Conservation (phyloP, 2,113 vertebrate species). For the Siniperca chuatsi region DNA sequence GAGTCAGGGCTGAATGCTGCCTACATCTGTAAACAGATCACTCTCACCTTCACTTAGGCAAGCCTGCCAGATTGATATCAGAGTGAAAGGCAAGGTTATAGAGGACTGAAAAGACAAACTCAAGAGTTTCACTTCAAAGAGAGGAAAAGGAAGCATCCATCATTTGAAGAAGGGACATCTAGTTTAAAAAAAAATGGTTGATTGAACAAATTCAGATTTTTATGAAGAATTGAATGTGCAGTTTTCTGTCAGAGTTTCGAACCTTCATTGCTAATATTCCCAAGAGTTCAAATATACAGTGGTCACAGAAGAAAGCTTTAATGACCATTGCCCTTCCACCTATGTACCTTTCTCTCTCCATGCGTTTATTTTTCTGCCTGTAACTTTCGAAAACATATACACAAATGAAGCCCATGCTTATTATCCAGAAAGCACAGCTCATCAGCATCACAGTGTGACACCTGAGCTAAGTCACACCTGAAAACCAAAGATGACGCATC, state of each 20-base stretch:
- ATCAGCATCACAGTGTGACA: conserved; percentile 17
- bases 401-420: conserved; percentile 24
- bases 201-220: conserved; percentile 1
- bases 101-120: conserved; percentile 23
- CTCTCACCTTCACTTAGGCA: conserved; percentile 54
- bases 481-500: conserved; percentile 40
- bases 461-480: conserved; percentile 23
- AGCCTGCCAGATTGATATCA: conserved; percentile 43
- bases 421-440: conserved; percentile 34
- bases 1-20: conserved; percentile 42
- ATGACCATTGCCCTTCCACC: background rate
- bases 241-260: background rate
- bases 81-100: conserved; percentile 44
- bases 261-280: background rate
- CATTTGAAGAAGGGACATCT: background rate
- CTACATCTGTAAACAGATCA: conserved; percentile 66
- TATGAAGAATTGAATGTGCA: background rate
- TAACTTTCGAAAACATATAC: background rate
- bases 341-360: background rate
- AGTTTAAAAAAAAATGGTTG: background rate
- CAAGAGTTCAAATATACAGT: background rate
- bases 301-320: background rate
- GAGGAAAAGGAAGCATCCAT: background rate
- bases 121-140: conserved; percentile 15
- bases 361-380: conserved; percentile 5